These are phyloP conservation scores for Acridotheres tristis DNA, from an alignment of 2,797 vertebrate species.

Conservation along the genomic window DNA sequence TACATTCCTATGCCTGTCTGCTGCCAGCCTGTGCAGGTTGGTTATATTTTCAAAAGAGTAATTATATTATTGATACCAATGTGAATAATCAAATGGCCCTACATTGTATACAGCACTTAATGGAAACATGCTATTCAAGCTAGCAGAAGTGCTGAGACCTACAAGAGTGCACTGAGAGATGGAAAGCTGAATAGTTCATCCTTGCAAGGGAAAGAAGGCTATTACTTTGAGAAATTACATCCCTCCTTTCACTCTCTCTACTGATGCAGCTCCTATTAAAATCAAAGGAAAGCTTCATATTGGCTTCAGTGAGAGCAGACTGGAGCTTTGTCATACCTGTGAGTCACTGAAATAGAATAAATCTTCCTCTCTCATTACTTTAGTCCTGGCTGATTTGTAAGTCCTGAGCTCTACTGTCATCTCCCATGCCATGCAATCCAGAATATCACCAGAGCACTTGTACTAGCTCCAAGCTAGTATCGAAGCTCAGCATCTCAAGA, in stretches of 20 bases:
- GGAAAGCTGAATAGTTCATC: conserved; percentile 8
- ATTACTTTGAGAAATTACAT: conserved; percentile 5
- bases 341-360: not conserved
- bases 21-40: not conserved
- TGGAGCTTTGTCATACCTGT: not conserved
- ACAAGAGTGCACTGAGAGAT: not conserved
- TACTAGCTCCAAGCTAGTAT: not conserved
- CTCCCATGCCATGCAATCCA: not conserved
- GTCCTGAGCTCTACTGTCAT: not conserved
- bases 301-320: conserved; percentile 1
- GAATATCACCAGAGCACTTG: conserved; percentile 24
- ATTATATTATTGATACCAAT: not conserved
- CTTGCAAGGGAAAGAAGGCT: not conserved
- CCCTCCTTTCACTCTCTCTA: not conserved
- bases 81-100: not conserved
- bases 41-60: not conserved
- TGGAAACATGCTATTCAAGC: not conserved
- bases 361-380: conserved; percentile 28
- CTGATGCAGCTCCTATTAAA: not conserved
- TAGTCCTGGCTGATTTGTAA: not conserved
- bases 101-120: not conserved
- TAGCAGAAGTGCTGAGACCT: not conserved
- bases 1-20: not conserved
- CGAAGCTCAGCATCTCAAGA: not conserved
- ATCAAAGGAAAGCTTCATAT: conserved; percentile 6